Percentiles rank a stretch among this genome's conserved stretches.
Conservation (phyloP, 2,888 invertebrate species). For the Pyrrhia umbra region DNA sequence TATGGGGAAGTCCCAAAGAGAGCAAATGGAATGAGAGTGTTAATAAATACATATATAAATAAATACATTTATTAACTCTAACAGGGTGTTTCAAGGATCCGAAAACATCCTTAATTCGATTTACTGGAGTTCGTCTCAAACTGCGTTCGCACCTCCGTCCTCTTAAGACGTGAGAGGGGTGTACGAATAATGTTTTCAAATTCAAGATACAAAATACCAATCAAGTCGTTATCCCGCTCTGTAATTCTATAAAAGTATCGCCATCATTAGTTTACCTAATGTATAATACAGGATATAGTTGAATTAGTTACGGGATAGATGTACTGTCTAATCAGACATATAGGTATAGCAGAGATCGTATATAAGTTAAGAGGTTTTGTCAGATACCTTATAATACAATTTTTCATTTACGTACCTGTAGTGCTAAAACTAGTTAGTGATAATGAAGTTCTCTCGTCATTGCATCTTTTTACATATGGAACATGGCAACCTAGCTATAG, state of each 20-base stretch:
- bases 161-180: constrained; percentile 73
- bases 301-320: too few relatives aligned
- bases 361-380: too few relatives aligned
- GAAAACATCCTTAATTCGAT: constrained; percentile 74
- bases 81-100: constrained; percentile 49
- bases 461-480: too few relatives aligned
- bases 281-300: background rate
- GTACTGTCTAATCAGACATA: too few relatives aligned
- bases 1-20: background rate
- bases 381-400: too few relatives aligned
- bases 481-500: too few relatives aligned
- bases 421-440: too few relatives aligned
- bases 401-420: too few relatives aligned
- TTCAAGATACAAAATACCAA: constrained; percentile 60
- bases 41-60: constrained; percentile 20
- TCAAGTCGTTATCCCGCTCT: constrained; percentile 30
- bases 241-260: constrained; percentile 4
- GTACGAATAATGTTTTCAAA: constrained; percentile 52
- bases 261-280: constrained; percentile 9
- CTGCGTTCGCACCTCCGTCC: constrained; percentile 63
- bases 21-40: constrained; percentile 13
- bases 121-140: constrained; percentile 70
- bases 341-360: too few relatives aligned
- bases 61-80: constrained; percentile 14
- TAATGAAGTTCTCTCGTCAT: too few relatives aligned